A percentile compares a stretch with the other conserved stretches of the same genome.
These are phyloP conservation scores for Coptodon bakossiorum DNA, from an alignment of 2,113 vertebrate genomes.

Conservation along the genomic window DNA sequence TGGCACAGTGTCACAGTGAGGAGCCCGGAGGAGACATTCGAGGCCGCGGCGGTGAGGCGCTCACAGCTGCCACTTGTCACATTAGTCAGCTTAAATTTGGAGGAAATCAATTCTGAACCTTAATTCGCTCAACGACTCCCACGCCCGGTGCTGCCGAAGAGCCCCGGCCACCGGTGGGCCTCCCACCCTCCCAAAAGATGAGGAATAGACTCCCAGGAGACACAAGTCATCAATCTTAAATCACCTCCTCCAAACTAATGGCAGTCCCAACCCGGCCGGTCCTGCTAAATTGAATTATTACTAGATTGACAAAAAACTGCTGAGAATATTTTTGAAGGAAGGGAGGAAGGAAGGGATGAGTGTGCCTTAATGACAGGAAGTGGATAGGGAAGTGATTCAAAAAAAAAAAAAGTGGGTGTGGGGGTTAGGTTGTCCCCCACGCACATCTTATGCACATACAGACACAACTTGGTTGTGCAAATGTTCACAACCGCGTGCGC, in stretches of 20 bases:
- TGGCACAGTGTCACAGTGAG: slow-evolving; percentile 71
- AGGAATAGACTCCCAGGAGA: slow-evolving; percentile 67
- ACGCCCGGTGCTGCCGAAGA: slow-evolving; percentile 59
- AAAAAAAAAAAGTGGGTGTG: neutral
- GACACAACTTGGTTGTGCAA: slow-evolving; percentile 11
- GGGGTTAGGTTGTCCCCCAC: slow-evolving; percentile 1
- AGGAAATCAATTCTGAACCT: slow-evolving; percentile 77
- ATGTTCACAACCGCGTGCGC: slow-evolving; percentile 9
- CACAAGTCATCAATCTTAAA: slow-evolving; percentile 80
- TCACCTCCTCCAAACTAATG: slow-evolving; percentile 75
- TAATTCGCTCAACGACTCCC: slow-evolving; percentile 75
- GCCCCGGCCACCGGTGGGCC: slow-evolving; percentile 47
- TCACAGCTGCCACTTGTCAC: slow-evolving; percentile 79
- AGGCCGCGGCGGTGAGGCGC: slow-evolving; percentile 52
- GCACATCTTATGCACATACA: neutral
- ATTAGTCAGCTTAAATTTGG: slow-evolving; percentile 77
- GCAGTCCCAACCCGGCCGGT: slow-evolving; percentile 58
- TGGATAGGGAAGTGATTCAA: slow-evolving; percentile 43
- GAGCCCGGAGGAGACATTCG: slow-evolving; percentile 77
- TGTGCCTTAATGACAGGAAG: slow-evolving; percentile 69
- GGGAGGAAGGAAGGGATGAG: slow-evolving; percentile 38
- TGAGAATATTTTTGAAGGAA: slow-evolving; percentile 65
- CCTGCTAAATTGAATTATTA: slow-evolving; percentile 78
- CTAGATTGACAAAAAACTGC: slow-evolving; percentile 73
- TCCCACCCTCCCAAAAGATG: slow-evolving; percentile 8